These are phyloP conservation scores for Microcaecilia unicolor DNA, from an alignment of 2,797 vertebrate species.

Conservation along the genomic window DNA sequence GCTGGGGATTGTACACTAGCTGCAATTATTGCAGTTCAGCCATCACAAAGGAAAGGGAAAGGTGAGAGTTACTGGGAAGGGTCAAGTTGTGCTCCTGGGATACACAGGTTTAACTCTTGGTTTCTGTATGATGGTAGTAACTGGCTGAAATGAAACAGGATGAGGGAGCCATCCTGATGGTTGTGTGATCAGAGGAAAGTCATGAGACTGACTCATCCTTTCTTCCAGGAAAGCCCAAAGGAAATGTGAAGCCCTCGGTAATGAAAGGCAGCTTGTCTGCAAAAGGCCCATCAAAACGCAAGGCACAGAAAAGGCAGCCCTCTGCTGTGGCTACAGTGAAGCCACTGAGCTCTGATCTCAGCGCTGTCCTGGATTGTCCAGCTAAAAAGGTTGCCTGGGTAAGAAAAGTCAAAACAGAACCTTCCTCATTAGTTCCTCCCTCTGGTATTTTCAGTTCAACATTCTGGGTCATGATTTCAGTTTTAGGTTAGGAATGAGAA, in stretches of 20 bases:
- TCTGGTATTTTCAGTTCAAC: too few relatives aligned
- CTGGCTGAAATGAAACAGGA: too few relatives aligned
- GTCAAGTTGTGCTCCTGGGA: too few relatives aligned
- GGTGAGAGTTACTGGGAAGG: slow-evolving; percentile 26
- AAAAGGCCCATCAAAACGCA: slow-evolving; percentile 66
- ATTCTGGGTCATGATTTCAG: too few relatives aligned
- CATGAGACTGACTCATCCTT: too few relatives aligned
- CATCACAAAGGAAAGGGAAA: slow-evolving; percentile 26
- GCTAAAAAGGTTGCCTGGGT: slow-evolving; percentile 49
- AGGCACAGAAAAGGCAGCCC: slow-evolving; percentile 35
- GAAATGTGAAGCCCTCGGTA: slow-evolving; percentile 75
- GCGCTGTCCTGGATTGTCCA: slow-evolving; percentile 20
- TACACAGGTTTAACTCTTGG: too few relatives aligned
- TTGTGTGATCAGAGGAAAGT: too few relatives aligned
- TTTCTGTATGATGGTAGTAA: too few relatives aligned
- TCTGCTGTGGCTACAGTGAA: slow-evolving; percentile 80
- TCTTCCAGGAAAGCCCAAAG: slow-evolving; percentile 71
- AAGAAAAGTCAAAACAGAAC: too few relatives aligned
- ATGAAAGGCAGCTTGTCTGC: slow-evolving; percentile 55
- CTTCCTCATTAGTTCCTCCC: too few relatives aligned
- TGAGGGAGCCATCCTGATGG: too few relatives aligned
- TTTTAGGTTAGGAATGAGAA: too few relatives aligned
- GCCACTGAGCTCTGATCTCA: slow-evolving; percentile 54
- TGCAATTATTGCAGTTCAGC: slow-evolving; percentile 26
- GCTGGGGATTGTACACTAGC: slow-evolving; percentile 15